A percentile compares a stretch with the other conserved stretches of the same genome.
phyloP scores from a whole-genome alignment of 2,797 vertebrate species.

The Channa striata region DNA sequence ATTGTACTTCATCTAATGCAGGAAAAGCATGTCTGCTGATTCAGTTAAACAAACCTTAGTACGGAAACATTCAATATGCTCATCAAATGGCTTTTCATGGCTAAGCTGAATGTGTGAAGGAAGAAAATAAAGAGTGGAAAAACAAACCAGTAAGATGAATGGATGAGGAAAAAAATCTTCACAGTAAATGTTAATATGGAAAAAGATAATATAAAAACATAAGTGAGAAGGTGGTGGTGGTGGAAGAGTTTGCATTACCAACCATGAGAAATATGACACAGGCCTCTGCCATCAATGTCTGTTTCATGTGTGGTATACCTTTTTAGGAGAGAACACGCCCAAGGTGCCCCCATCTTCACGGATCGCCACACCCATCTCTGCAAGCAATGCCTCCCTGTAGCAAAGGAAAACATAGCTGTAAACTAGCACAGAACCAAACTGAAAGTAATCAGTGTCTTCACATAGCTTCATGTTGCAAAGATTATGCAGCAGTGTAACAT shows the following conservation, averaged over 20 bases:
- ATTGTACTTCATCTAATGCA: slow-evolving; percentile 29
- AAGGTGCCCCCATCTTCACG: slow-evolving; percentile 98
- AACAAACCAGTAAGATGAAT: slow-evolving; percentile 42
- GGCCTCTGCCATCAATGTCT: neutral
- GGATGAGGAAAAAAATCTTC: slow-evolving; percentile 12
- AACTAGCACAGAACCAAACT: neutral
- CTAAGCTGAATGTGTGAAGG: slow-evolving; percentile 83
- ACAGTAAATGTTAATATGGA: slow-evolving; percentile 24
- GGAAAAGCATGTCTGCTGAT: slow-evolving; percentile 11
- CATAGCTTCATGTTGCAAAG: neutral
- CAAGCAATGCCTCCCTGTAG: slow-evolving; percentile 93
- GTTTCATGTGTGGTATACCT: slow-evolving; percentile 84
- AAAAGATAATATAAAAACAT: slow-evolving; percentile 46
- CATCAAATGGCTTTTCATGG: slow-evolving; percentile 84
- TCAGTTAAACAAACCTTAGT: slow-evolving; percentile 87
- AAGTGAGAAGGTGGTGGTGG: slow-evolving; percentile 34
- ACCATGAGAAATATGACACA: slow-evolving; percentile 15
- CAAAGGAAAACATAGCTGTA: slow-evolving; percentile 17
- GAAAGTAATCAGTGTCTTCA: neutral
- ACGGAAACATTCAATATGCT: slow-evolving; percentile 88
- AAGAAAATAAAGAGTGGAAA: slow-evolving; percentile 63
- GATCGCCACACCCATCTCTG: slow-evolving; percentile 99
- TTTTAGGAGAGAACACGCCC: slow-evolving; percentile 99
- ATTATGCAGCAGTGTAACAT: neutral
- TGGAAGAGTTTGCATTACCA: slow-evolving; percentile 38